These are phyloP conservation scores for Urosaurus nigricauda DNA, from an alignment of 2,797 vertebrate genomes.

Conservation along the genomic window DNA sequence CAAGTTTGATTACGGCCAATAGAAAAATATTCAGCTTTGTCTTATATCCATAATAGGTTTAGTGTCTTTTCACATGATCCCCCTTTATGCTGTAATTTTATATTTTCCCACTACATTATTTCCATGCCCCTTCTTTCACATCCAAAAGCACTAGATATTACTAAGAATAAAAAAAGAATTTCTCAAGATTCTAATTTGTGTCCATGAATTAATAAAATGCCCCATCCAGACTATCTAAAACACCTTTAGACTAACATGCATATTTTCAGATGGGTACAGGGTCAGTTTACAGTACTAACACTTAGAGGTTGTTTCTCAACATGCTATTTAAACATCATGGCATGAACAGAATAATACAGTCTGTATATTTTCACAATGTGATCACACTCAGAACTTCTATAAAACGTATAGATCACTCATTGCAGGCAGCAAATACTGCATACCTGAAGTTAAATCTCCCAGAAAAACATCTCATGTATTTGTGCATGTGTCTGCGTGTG, in stretches of 20 bases:
- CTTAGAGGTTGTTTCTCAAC: conserved; percentile 2
- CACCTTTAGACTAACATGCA: not conserved
- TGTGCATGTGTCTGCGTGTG: not conserved
- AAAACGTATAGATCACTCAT: conserved; percentile 37
- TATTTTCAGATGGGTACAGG: not conserved
- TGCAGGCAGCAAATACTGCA: conserved; percentile 36
- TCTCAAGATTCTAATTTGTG: not conserved
- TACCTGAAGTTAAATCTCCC: conserved; percentile 38
- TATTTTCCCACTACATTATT: not conserved
- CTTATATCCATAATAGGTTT: not conserved
- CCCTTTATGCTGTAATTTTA: not conserved
- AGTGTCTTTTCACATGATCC: not conserved
- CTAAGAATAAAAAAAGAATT: not conserved
- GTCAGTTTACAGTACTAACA: not conserved
- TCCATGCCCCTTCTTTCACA: not conserved
- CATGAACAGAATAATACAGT: not conserved
- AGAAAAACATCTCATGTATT: conserved; percentile 4
- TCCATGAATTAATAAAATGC: not conserved
- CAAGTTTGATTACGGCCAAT: not conserved
- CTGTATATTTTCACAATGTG: conserved; percentile 37
- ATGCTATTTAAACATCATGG: not conserved
- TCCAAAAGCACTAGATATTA: not conserved
- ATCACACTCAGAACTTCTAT: conserved; percentile 18
- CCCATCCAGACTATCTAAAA: too few relatives aligned
- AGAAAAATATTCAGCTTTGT: not conserved